These are phyloP conservation scores for Polia nebulosa DNA, from an alignment of 2,888 invertebrate species.

Conservation along the genomic window DNA sequence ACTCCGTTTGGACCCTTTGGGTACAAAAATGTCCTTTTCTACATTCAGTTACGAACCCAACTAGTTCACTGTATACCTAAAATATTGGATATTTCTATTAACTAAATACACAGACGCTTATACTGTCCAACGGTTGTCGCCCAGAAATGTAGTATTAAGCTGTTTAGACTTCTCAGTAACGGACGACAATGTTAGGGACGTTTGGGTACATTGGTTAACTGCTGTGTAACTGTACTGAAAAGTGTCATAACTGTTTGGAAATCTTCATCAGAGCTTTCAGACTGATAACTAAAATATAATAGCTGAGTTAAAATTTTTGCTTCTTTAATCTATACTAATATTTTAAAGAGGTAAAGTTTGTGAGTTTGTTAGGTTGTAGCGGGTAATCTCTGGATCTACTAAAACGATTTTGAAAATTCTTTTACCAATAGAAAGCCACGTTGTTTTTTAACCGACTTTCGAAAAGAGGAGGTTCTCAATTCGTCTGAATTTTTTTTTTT, in stretches of 20 bases:
- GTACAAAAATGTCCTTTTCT: background rate
- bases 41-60: too few relatives aligned
- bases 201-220: background rate
- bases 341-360: too few relatives aligned
- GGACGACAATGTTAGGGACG: background rate
- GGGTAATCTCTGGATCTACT: too few relatives aligned
- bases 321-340: background rate
- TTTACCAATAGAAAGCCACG: too few relatives aligned
- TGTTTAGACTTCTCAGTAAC: constrained; percentile 19
- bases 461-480: too few relatives aligned
- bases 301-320: background rate
- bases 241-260: background rate
- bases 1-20: too few relatives aligned
- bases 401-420: too few relatives aligned
- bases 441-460: too few relatives aligned
- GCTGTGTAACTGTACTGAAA: background rate
- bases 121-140: constrained; percentile 9
- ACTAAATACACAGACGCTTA: constrained; percentile 6
- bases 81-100: background rate
- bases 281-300: background rate
- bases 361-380: too few relatives aligned
- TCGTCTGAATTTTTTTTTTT: too few relatives aligned
- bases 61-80: background rate
- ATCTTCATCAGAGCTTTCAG: background rate
- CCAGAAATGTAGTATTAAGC: constrained; percentile 20